Conservation (phyloP, 2,113 vertebrate genomes). For the Pelvicachromis taeniatus region DNA sequence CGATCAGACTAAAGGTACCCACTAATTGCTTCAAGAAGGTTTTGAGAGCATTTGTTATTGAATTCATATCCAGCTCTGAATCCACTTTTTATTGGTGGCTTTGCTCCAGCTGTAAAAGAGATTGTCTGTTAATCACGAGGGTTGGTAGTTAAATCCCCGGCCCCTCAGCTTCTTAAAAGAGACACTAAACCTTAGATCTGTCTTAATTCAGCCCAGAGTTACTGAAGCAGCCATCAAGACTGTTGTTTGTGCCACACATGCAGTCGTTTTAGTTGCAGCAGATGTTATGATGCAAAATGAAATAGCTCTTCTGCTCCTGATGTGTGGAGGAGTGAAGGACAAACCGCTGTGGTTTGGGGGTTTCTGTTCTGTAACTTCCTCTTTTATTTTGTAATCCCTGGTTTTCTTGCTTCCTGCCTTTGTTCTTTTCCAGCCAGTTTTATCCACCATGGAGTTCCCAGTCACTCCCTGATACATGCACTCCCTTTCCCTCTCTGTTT, state of each 20-base stretch:
- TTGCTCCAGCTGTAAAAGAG: background rate
- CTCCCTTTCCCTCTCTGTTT: background rate
- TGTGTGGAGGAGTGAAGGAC: background rate
- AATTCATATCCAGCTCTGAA: background rate
- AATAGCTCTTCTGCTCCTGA: background rate
- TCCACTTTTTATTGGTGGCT: background rate
- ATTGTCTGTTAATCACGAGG: background rate
- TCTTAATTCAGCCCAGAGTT: background rate
- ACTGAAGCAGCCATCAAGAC: background rate
- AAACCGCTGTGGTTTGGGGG: background rate
- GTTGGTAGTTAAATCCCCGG: background rate
- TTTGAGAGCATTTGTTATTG: background rate
- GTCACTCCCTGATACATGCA: background rate
- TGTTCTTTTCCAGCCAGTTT: background rate
- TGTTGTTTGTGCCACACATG: background rate
- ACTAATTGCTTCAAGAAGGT: background rate
- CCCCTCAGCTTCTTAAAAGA: background rate
- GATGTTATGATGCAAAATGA: background rate
- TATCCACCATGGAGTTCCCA: background rate
- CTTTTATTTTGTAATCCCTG: background rate
- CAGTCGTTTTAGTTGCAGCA: background rate
- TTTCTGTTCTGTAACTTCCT: background rate
- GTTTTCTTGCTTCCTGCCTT: background rate
- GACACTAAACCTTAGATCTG: background rate
- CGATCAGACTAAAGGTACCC: background rate